Evolutionary conservation across 2,888 invertebrate genomes (phyloP).

Genomic region (Drosophila peninsularis): DNA sequence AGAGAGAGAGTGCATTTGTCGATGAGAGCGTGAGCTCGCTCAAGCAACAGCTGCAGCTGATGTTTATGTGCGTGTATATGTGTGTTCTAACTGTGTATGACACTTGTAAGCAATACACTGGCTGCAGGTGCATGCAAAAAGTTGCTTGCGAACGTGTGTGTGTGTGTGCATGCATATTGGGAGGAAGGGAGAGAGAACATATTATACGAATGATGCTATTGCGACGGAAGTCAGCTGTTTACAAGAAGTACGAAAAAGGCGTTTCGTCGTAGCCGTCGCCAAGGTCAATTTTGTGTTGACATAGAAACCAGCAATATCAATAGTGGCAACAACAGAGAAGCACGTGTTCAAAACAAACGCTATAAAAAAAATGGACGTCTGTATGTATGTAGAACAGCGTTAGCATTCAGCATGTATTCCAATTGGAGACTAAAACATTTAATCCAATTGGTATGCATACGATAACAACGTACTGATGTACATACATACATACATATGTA

Average conservation of each 20-base stretch:
- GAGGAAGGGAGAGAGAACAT: conserved; percentile 10
- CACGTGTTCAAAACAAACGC: conserved; percentile 35
- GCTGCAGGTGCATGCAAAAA: conserved; percentile 29
- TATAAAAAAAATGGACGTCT: conserved; percentile 16
- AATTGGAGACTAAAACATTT: conserved; percentile 60
- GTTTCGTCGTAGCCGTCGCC: conserved; percentile 32
- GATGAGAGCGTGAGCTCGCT: conserved; percentile 30
- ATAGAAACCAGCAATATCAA: conserved; percentile 65
- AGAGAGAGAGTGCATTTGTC: conserved; percentile 8
- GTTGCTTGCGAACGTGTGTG: conserved; percentile 17
- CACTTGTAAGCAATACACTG: conserved; percentile 52
- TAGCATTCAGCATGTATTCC: conserved; percentile 57
- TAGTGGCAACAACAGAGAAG: conserved; percentile 48
- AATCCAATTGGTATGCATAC: conserved; percentile 25
- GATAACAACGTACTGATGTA: conserved; percentile 5
- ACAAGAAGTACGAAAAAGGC: conserved; percentile 48
- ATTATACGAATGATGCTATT: conserved; percentile 8
- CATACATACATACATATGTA: neutral
- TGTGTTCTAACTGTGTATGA: conserved; percentile 25
- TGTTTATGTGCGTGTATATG: conserved; percentile 13
- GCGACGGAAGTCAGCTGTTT: conserved; percentile 50
- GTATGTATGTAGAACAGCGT: conserved; percentile 3
- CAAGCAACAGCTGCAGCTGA: conserved; percentile 58
- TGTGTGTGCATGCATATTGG: conserved; percentile 5
- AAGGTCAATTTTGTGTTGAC: conserved; percentile 76